These are phyloP conservation scores for Sycophaga agraensis DNA, from an alignment of 1,140 invertebrate genomes.

Conservation along the genomic window DNA sequence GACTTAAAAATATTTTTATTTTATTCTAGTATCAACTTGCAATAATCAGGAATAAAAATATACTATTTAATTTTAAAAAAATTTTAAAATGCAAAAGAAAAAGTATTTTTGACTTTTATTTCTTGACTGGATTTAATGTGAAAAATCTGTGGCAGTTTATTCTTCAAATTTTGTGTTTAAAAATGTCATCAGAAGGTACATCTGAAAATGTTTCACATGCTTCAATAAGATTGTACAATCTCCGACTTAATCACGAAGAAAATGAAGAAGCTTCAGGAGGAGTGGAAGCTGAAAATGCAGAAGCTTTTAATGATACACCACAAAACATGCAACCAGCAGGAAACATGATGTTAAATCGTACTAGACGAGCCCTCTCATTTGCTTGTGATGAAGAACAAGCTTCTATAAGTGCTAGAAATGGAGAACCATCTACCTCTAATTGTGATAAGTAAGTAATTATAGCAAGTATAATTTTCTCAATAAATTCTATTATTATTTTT, in stretches of 20 bases:
- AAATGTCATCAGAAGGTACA: slow-evolving; percentile 25
- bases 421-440: slow-evolving; percentile 37
- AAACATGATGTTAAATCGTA: slow-evolving; percentile 38
- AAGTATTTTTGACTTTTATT: slow-evolving; percentile 19
- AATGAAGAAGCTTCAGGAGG: slow-evolving; percentile 11
- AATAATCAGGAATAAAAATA: background rate
- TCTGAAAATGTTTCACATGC: slow-evolving; percentile 8
- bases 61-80: background rate
- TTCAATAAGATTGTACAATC: slow-evolving; percentile 14
- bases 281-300: slow-evolving; percentile 29
- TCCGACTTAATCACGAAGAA: slow-evolving; percentile 18
- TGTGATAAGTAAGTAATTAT: slow-evolving; percentile 45
- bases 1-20: background rate
- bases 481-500: background rate
- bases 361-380: slow-evolving; percentile 41
- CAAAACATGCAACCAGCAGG: slow-evolving; percentile 41
- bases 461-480: too few species aligned
- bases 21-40: slow-evolving; percentile 2
- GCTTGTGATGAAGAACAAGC: slow-evolving; percentile 43
- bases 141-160: slow-evolving; percentile 6
- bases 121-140: slow-evolving; percentile 1
- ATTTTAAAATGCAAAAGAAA: slow-evolving; percentile 11
- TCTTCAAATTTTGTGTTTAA: slow-evolving; percentile 3
- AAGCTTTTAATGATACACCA: slow-evolving; percentile 32
- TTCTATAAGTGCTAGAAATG: slow-evolving; percentile 30